Evolutionary conservation across 2,888 invertebrate species (phyloP).

Genomic region (Lutraria lutraria): DNA sequence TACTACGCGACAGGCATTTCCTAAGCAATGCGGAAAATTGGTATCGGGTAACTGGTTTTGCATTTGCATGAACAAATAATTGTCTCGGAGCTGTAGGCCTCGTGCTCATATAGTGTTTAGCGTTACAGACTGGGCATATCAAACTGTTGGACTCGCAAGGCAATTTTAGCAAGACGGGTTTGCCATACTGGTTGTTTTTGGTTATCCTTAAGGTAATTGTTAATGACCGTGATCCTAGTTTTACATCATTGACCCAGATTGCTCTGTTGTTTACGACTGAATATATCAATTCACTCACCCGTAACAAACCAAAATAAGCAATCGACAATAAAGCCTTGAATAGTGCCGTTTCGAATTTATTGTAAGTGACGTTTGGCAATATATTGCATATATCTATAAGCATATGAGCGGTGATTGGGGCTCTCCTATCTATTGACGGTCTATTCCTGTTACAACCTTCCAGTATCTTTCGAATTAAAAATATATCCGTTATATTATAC

Average conservation of each 20-base stretch:
- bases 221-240: background rate
- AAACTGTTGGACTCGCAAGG: background rate
- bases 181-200: slow-evolving; percentile 20
- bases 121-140: background rate
- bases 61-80: background rate
- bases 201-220: background rate
- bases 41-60: background rate
- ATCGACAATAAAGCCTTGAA: background rate
- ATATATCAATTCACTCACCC: slow-evolving; percentile 1
- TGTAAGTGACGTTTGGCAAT: background rate
- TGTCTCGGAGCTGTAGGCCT: background rate
- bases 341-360: background rate
- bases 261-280: background rate
- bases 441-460: slow-evolving; percentile 29
- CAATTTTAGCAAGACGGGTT: background rate
- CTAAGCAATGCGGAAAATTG: slow-evolving; percentile 13
- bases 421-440: background rate
- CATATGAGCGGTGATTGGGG: slow-evolving; percentile 21
- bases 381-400: background rate
- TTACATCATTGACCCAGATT: background rate
- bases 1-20: background rate
- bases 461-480: slow-evolving; percentile 30
- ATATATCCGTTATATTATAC: slow-evolving; percentile 15
- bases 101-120: no score
- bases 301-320: slow-evolving; percentile 10